These are phyloP conservation scores for Eolophus roseicapilla DNA, from an alignment of 2,113 vertebrate genomes.

Conservation along the genomic window DNA sequence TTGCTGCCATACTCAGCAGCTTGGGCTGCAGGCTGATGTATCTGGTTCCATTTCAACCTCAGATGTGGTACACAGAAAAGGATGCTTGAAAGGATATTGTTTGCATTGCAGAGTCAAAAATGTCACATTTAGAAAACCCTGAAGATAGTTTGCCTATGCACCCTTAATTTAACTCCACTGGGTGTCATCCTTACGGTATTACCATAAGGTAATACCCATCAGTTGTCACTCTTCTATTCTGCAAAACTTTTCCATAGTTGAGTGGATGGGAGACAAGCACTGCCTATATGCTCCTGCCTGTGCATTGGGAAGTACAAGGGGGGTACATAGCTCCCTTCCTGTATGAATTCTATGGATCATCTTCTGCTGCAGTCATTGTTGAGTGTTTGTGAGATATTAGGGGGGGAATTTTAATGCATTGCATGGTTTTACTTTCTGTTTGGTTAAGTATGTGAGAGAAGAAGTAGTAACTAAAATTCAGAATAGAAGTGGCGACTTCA, in stretches of 20 bases:
- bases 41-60: accelerated
- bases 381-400: not conserved
- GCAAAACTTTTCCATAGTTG: not conserved
- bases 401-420: not conserved
- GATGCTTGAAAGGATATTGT: not conserved
- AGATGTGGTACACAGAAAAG: not conserved
- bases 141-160: not conserved
- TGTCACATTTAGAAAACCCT: not conserved
- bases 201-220: not conserved
- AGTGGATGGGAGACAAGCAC: not conserved
- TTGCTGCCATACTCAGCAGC: not conserved
- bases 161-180: not conserved
- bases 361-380: accelerated
- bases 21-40: not conserved
- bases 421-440: not conserved
- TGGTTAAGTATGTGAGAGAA: not conserved
- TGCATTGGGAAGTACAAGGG: not conserved
- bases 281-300: accelerated
- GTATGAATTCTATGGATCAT: not conserved
- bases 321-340: not conserved
- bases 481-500: not conserved
- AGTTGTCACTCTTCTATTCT: not conserved
- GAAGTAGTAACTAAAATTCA: constrained; percentile 21
- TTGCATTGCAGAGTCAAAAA: not conserved
- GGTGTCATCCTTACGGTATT: not conserved